Base-by-base conservation (phyloP, 2,888 invertebrate genomes). In the Cataglyphis rosenhaueri region DNA sequence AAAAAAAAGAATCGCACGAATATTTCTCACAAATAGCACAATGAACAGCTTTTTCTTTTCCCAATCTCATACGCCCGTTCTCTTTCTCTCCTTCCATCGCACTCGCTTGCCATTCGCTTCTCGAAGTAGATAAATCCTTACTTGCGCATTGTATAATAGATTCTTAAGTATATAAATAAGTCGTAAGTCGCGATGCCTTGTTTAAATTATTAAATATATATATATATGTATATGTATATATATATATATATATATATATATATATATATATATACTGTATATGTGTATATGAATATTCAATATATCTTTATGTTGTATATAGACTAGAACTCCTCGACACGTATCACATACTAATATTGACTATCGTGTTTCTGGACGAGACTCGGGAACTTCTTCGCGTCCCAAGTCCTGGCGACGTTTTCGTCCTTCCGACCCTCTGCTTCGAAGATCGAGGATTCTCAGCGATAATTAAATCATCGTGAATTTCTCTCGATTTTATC, bases 321-420 rank as follows among this genome's bases (percentile, higher is more conserved):
- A 71, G 92, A 93, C 92, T 94, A 92, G 91, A 92, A 92, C 93
- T 93, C 89, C 90, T 93, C 90, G 91, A 92, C 92, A 93, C 91
- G 90, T 94, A 94, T 94, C 94, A 94, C 94, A 94, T 94, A 91
- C 94, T 94, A 79, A 94, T 94, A 94, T 94, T 94, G 94, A 94
- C 94, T 94, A 94, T 94, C 94, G 92, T 91, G 91, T 93, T 92
- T 81, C 91, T 89, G 84, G 93, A 93, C 93, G 91, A 92, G 91
- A 92, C 86, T 91, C 86, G 86, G 88, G 85, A 90, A 82, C 86
- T 85, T 85, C 90, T 87, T 70, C 35, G 59, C 32, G 44, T 44
- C 12, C 44, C 78, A 71, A 74, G 68, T 87, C 81, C 55, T 64
- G 35, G 65, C 68, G 52, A 55, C 84, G 41, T 75, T 68, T 3